A percentile compares a stretch with the other conserved stretches of the same genome.
Conservation (phyloP, 92 coral and sea anemone species). For the Hydrozoanthus gracilis region DNA sequence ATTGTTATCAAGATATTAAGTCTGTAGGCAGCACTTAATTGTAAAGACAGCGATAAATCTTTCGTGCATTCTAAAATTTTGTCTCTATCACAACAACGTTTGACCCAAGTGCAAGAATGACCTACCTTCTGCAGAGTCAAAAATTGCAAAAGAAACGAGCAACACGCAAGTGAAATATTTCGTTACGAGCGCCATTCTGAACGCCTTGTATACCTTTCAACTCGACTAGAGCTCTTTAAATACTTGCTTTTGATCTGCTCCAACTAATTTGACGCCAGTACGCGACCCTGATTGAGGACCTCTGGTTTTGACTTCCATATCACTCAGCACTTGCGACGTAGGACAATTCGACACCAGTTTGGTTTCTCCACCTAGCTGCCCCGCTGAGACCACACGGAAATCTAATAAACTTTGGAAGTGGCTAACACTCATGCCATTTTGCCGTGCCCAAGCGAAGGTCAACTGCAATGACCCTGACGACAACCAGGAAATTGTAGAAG, state of each 20-base stretch:
- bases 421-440: not conserved
- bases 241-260: conserved; percentile 16
- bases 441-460: conserved; percentile 27
- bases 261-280: conserved; percentile 27
- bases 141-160: conserved; percentile 5
- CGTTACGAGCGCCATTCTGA: conserved; percentile 8
- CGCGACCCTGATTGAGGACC: conserved; percentile 14
- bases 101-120: not conserved
- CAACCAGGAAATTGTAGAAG: conserved; percentile 28
- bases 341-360: conserved; percentile 18
- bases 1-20: not conserved
- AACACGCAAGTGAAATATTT: conserved; percentile 1
- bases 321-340: conserved; percentile 43
- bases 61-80: not conserved
- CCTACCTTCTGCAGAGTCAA: conserved; percentile 34
- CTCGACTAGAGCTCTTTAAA: conserved; percentile 21
- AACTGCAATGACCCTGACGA: not conserved
- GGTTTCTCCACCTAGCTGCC: conserved; percentile 14
- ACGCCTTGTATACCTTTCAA: conserved; percentile 14
- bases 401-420: conserved; percentile 19
- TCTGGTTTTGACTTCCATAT: conserved; percentile 24
- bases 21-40: not conserved
- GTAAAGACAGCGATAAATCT: not conserved
- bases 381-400: conserved; percentile 37
- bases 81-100: not conserved